A percentile compares a stretch with the other conserved stretches of the same genome.
phyloP scores from a whole-genome alignment of 2,797 vertebrate genomes.

The Esox lucius region DNA sequence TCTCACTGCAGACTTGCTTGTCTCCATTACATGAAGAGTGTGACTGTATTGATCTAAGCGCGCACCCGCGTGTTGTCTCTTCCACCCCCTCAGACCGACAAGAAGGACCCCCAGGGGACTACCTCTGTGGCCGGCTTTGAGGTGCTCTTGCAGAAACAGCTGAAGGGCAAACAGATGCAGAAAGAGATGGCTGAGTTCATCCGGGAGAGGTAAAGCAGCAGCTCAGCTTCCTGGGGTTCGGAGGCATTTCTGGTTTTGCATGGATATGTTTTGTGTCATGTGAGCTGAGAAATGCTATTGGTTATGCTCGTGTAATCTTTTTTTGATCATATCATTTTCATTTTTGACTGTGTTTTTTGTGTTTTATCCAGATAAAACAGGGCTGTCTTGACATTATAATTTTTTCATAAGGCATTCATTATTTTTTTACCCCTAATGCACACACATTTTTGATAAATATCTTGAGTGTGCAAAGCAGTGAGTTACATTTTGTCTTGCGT shows the following conservation, averaged over 20 bases:
- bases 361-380: conserved; percentile 8
- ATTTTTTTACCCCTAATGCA: not conserved
- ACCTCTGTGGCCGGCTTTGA: conserved; percentile 88
- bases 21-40: conserved; percentile 5
- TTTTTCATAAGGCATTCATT: not conserved
- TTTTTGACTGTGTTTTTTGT: not conserved
- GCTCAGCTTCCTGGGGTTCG: not conserved
- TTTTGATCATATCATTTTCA: not conserved
- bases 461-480: not conserved
- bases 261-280: not conserved
- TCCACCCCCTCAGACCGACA: conserved; percentile 81
- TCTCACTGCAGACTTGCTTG: conserved; percentile 14
- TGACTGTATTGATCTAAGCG: not conserved
- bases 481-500: not conserved
- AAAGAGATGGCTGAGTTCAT: conserved; percentile 98
- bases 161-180: conserved; percentile 98
- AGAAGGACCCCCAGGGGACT: conserved; percentile 91
- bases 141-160: conserved; percentile 94
- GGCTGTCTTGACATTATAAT: not conserved
- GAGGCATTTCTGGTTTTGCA: not conserved
- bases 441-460: not conserved
- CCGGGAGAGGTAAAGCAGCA: conserved; percentile 18
- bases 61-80: conserved; percentile 16
- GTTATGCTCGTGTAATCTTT: not conserved
- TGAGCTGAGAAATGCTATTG: conserved; percentile 2